Evolutionary conservation across 92 coral and sea anemone species (phyloP).

Genomic region (Hydrozoanthus gracilis): DNA sequence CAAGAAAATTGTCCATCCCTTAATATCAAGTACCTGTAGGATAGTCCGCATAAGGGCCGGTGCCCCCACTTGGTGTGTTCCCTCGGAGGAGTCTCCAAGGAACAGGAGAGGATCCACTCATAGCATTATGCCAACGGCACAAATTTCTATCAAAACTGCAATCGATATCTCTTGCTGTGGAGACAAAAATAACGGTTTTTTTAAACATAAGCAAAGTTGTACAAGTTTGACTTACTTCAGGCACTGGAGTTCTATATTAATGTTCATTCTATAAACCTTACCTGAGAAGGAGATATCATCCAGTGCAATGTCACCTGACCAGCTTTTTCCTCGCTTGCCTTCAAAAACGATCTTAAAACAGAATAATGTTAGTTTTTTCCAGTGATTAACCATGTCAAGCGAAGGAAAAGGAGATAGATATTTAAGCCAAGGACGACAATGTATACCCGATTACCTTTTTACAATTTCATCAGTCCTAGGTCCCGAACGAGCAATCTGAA

Average conservation of each 20-base stretch:
- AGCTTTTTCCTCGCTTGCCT: conserved; percentile 12
- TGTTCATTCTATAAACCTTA: background rate
- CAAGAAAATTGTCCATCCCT: too few species aligned
- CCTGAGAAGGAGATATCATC: conserved; percentile 34
- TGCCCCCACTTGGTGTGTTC: background rate
- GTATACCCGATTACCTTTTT: too few species aligned
- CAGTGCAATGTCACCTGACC: conserved; percentile 22
- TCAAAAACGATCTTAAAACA: conserved; percentile 8
- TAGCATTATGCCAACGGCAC: conserved; percentile 19
- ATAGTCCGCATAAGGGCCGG: conserved; percentile 33
- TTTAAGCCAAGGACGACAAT: background rate
- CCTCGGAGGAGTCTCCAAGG: background rate
- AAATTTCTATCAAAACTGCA: conserved; percentile 28
- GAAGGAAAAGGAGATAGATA: background rate
- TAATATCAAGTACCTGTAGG: conserved; percentile 30
- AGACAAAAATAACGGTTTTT: background rate
- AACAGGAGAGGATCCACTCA: background rate
- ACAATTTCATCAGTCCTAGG: too few species aligned
- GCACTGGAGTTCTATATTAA: background rate
- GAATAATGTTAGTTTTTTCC: too few species aligned
- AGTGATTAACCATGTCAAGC: background rate
- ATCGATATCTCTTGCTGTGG: background rate
- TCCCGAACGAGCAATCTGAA: too few species aligned
- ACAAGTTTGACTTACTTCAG: background rate
- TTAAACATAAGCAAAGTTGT: background rate